Evolutionary conservation across 2,888 invertebrate species (phyloP), one percentile per base, ranked within the genome.

Genomic region (Drosophila leonis): DNA sequence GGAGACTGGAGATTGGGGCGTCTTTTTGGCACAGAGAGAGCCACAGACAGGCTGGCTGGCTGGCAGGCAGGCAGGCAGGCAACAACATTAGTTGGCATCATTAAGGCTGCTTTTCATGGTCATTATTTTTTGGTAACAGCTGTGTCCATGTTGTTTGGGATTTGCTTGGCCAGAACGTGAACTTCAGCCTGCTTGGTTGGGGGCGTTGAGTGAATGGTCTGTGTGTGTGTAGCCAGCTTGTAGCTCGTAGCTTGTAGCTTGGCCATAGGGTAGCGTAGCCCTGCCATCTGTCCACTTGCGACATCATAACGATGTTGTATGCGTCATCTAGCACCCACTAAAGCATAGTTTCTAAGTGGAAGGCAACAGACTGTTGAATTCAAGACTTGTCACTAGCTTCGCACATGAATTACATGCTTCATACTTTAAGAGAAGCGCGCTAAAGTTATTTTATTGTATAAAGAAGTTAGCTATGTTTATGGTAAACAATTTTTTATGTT

Each of bases 71-170:
- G 27, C 46, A 15, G 29, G 31, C 49, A 4, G 31, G 56, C 48
- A 71, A 59, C 78, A 84, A 86, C 91, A 90, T 91, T 91, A 91
- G 90, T 90, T 88, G 83, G 91, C 90, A 92, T 92, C 92, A 92
- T 92, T 92, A 92, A 92, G 92, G 90, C 90, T 92, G 92, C 91
- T 92, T 92, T 92, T 92, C 92, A 92, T 92, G 91, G 92, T 91
- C 92, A 92, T 92, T 92, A 92, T 91, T 91, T 91, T 88, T 83
- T 81, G 90, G 92, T 90, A 92, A 92, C 92, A 92, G 85, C 91
- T 92, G 92, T 82, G 91, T 74, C 88, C 90, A 80, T 83, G 81
- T 83, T 88, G 88, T 85, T 79, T 65, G 75, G 79, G 82, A 83
- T 86, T 85, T 78, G 79, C 75, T 68, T 59, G 75, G 57, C 77